Evolutionary conservation across 2,888 invertebrate genomes (phyloP).

Genomic region (Mesochorus sp.): DNA sequence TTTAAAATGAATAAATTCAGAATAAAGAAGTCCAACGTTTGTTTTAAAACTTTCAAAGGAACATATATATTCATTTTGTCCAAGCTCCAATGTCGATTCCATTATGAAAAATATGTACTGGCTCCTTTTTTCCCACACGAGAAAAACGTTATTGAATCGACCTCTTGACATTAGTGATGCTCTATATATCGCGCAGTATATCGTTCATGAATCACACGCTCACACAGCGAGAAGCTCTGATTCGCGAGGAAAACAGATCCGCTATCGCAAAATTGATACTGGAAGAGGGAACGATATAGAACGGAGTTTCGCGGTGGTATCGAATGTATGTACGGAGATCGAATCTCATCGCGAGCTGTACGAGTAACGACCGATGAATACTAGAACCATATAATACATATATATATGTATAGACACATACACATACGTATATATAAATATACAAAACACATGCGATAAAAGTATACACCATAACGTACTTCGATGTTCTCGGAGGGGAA

Average conservation of each 20-base stretch:
- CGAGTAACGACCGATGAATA: slow-evolving; percentile 49
- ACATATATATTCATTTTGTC: background rate
- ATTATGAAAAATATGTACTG: too few relatives aligned
- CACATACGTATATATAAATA: slow-evolving; percentile 7
- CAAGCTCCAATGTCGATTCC: background rate
- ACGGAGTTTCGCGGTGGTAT: slow-evolving; percentile 46
- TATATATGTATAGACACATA: slow-evolving; percentile 2
- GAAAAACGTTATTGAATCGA: background rate
- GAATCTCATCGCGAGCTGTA: slow-evolving; percentile 53
- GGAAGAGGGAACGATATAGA: slow-evolving; percentile 40
- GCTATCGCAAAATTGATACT: slow-evolving; percentile 63
- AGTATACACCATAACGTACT: slow-evolving; percentile 16
- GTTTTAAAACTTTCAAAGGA: too few relatives aligned
- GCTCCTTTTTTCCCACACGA: background rate
- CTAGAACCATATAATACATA: background rate
- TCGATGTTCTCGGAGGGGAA: slow-evolving; percentile 18
- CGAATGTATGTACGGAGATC: slow-evolving; percentile 57
- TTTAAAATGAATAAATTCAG: too few relatives aligned
- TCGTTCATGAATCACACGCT: slow-evolving; percentile 25
- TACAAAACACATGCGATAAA: slow-evolving; percentile 9
- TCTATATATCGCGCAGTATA: background rate
- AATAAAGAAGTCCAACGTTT: too few relatives aligned
- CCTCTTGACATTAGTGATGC: slow-evolving; percentile 10
- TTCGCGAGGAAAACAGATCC: slow-evolving; percentile 54
- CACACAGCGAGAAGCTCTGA: slow-evolving; percentile 20